A percentile compares a stretch with the other conserved stretches of the same genome.
Evolutionary conservation across 2,797 vertebrate species (phyloP).

Genomic region (Arctocebus calabarensis): DNA sequence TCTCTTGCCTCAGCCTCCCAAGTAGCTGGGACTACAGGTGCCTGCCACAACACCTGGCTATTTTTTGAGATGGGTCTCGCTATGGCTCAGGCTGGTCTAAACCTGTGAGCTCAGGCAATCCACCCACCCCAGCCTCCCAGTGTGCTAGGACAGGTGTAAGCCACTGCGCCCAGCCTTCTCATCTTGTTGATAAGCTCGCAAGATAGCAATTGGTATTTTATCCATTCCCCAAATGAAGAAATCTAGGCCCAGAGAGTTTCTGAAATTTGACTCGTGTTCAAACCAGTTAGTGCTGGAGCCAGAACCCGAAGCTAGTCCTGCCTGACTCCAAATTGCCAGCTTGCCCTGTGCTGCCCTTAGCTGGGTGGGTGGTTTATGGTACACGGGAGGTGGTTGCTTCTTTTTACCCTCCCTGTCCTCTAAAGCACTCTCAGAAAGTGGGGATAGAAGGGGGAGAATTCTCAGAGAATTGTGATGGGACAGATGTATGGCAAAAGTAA

Average conservation of each 20-base stretch:
- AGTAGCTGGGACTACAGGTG: no score
- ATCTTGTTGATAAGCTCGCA: not conserved
- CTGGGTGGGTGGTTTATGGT: not conserved
- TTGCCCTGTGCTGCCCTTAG: not conserved
- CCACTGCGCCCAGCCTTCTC: no score
- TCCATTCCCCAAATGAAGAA: not conserved
- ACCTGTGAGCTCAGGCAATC: no score
- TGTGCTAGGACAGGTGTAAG: no score
- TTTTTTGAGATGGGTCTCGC: no score
- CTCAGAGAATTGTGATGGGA: not conserved
- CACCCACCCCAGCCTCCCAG: no score
- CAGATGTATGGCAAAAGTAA: not conserved
- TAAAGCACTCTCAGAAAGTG: not conserved
- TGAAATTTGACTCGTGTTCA: not conserved
- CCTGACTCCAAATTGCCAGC: fast-evolving
- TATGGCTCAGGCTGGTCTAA: no score
- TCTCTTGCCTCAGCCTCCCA: no score
- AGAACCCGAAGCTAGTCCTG: not conserved
- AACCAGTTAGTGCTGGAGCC: not conserved
- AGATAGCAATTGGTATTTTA: not conserved
- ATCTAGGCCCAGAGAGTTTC: not conserved
- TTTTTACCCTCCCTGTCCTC: not conserved
- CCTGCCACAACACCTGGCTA: no score
- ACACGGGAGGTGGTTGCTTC: no score
- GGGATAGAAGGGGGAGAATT: not conserved